Base-by-base conservation (phyloP, 1,140 invertebrate species). In the Apis mellifera region DNA sequence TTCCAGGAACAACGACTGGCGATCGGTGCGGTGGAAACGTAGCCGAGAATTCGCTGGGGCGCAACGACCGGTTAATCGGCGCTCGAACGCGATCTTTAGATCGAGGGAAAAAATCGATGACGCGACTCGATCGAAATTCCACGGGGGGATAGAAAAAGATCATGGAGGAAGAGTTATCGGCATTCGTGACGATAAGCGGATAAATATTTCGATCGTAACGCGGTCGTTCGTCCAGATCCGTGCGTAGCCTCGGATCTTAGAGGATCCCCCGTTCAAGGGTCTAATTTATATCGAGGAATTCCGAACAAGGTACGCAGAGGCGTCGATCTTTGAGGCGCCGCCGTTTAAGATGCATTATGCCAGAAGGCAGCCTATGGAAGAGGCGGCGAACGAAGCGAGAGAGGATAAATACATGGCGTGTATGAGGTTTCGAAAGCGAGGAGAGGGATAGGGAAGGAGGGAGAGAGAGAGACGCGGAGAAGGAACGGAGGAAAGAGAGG, bases 271-370 rank as follows among this genome's bases (percentile, higher is more conserved):
- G 92, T 93, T 92, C 89, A 90, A 84, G 90, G 90, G 91, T 93
- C 92, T 93, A 93, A 94, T 94, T 94, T 94, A 93, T 94, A 93
- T 92, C 89, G 91, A 94, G 90, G 92, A 94, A 93, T 93, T 93
- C 89, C 92, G 86, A 91, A 88, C 89, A 90, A 91, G 87, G 87
- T 86, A 89, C 84, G 83, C 85, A 84, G 89, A 92, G 91, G 93
- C 92, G 92, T 93, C 92, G 93, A 94, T 93, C 92, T 94, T 94
- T 93, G 92, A 94, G 93, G 93, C 93, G 93, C 93, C 93, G 93
- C 92, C 93, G 91, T 93, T 94, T 93, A 92, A 93, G 91, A 93
- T 94, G 93, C 93, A 94, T 94, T 94, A 93, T 93, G 90, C 91
- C 91, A 85, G 89, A 90, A 89, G 92, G 89, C 90, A 90, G 90